Percentiles rank a stretch among this genome's conserved stretches.
phyloP scores from a whole-genome alignment of 2,888 invertebrate genomes.

The Lasius fuliginosus region DNA sequence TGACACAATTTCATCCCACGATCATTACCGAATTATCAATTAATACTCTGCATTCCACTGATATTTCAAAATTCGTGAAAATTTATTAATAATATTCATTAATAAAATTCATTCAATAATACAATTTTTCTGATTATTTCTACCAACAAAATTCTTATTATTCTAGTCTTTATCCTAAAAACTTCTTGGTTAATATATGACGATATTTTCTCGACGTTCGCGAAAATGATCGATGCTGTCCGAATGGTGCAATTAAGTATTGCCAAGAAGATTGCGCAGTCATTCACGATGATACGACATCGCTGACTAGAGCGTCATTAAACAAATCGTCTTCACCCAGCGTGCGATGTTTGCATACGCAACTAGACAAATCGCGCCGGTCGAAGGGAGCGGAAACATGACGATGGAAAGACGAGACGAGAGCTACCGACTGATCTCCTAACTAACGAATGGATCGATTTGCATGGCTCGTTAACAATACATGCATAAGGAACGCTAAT shows the following conservation, averaged over 20 bases:
- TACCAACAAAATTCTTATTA: background rate
- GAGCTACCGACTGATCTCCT: constrained; percentile 73
- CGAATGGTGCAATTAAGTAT: constrained; percentile 23
- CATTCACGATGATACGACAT: constrained; percentile 34
- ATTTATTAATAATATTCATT: background rate
- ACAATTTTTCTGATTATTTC: background rate
- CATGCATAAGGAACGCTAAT: constrained; percentile 74
- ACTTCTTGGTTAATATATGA: background rate
- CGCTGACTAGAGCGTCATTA: constrained; percentile 43
- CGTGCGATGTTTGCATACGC: constrained; percentile 50
- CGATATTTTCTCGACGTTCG: background rate
- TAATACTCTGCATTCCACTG: background rate
- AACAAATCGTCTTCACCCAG: constrained; percentile 45
- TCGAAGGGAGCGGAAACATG: constrained; percentile 68
- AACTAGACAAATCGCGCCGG: constrained; percentile 74
- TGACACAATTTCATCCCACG: background rate
- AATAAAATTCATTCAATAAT: background rate
- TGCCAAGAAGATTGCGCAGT: constrained; percentile 31
- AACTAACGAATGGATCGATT: constrained; percentile 77
- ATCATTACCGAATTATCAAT: background rate
- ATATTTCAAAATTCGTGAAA: background rate
- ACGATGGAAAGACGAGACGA: constrained; percentile 70
- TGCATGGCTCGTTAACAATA: constrained; percentile 77
- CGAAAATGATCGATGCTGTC: constrained; percentile 29
- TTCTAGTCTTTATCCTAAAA: background rate